Conservation (phyloP, 2,888 invertebrate genomes). For the Heliconius erato region DNA sequence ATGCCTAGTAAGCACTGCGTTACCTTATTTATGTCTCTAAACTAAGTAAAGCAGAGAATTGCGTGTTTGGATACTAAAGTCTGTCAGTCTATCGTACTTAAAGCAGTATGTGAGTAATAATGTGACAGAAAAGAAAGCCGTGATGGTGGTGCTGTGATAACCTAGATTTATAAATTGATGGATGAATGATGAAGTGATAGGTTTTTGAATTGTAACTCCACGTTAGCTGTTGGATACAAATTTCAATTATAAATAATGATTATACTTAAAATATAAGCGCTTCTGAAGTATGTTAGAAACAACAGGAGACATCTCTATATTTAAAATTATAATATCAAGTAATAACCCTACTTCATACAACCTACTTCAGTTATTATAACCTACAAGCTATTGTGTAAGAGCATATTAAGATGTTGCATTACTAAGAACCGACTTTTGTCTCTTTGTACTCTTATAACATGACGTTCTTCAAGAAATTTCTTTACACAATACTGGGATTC, state of each 20-base stretch:
- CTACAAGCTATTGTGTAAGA: conserved; percentile 17
- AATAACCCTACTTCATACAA: neutral
- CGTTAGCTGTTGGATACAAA: too few relatives aligned
- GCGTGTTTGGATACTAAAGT: too few relatives aligned
- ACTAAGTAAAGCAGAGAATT: too few relatives aligned
- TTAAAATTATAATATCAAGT: neutral
- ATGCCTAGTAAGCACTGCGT: too few relatives aligned
- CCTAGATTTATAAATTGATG: neutral
- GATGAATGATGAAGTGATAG: too few relatives aligned
- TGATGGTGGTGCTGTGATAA: neutral
- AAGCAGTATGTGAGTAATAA: too few relatives aligned
- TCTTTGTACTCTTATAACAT: conserved; percentile 11
- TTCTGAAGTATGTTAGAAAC: too few relatives aligned
- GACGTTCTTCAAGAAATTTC: conserved; percentile 18
- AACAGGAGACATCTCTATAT: neutral
- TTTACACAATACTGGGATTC: conserved; percentile 8
- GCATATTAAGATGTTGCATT: conserved; percentile 20
- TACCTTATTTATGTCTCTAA: too few relatives aligned
- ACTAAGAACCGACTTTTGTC: conserved; percentile 6
- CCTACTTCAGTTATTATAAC: conserved; percentile 8
- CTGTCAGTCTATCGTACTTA: too few relatives aligned
- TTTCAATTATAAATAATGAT: too few relatives aligned
- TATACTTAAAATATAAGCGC: too few relatives aligned
- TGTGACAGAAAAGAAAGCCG: neutral
- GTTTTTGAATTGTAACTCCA: neutral